phyloP scores from a whole-genome alignment of 2,113 vertebrate species.

The Microcebus lehilahytsara region DNA sequence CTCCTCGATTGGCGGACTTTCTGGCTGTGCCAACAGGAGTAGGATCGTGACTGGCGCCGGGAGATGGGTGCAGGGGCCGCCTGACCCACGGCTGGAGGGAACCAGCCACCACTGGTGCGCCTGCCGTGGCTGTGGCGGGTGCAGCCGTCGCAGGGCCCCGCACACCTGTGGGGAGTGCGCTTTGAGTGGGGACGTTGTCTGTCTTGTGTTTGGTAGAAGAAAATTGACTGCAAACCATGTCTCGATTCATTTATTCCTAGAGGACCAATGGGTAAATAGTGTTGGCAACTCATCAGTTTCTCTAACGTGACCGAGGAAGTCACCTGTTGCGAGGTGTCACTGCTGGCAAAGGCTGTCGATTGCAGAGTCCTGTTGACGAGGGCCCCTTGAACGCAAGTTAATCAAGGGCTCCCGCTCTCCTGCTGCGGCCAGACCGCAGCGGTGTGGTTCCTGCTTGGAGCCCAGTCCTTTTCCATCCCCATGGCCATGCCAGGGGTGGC shows the following conservation, averaged over 20 bases:
- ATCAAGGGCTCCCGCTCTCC: rapidly evolving
- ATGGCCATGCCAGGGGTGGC: rapidly evolving
- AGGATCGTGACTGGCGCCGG: rapidly evolving
- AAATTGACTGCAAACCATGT: rapidly evolving
- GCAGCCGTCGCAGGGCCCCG: rapidly evolving
- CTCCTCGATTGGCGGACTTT: neutral
- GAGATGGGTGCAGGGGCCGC: rapidly evolving
- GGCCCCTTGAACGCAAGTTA: neutral
- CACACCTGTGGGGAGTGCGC: rapidly evolving
- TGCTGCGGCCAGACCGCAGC: rapidly evolving
- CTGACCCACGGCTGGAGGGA: rapidly evolving
- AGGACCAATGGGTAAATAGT: too few species aligned
- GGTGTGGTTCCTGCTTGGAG: rapidly evolving
- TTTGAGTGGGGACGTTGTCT: rapidly evolving
- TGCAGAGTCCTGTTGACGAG: too few species aligned
- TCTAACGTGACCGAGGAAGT: rapidly evolving
- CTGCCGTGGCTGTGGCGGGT: rapidly evolving
- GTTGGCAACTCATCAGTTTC: neutral
- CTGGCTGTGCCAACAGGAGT: too few species aligned
- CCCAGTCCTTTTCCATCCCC: rapidly evolving
- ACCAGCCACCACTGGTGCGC: rapidly evolving
- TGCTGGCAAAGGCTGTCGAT: neutral
- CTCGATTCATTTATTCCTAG: neutral
- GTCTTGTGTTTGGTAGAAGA: neutral
- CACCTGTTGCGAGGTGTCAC: rapidly evolving